Conservation (phyloP, 1,140 invertebrate genomes). For the Acarapis woodi region DNA sequence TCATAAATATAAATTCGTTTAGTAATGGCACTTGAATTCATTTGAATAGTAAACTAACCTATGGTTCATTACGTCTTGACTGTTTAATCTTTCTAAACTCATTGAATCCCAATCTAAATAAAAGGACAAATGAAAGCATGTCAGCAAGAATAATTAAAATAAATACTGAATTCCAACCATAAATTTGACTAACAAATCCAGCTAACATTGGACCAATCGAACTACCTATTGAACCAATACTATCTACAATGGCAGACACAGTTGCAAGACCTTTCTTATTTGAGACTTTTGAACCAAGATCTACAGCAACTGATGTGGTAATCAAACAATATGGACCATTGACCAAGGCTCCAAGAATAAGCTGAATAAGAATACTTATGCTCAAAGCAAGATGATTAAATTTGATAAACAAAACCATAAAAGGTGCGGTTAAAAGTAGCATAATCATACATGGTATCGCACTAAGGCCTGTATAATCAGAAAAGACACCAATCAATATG, state of each 20-base stretch:
- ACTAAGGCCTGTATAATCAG: constrained; percentile 49
- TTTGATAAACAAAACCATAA: constrained; percentile 47
- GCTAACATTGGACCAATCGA: constrained; percentile 65
- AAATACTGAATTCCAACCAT: constrained; percentile 60
- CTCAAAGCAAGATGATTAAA: constrained; percentile 29
- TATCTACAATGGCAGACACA: constrained; percentile 86
- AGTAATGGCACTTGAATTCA: too few species aligned
- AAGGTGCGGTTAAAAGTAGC: constrained; percentile 45
- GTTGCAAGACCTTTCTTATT: constrained; percentile 72
- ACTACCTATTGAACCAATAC: constrained; percentile 74
- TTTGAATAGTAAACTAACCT: neutral
- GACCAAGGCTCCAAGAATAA: constrained; percentile 48
- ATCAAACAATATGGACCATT: constrained; percentile 87
- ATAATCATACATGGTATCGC: constrained; percentile 54
- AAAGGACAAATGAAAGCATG: constrained; percentile 34
- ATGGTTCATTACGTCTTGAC: neutral
- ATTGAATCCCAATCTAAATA: constrained; percentile 11
- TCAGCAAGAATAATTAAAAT: constrained; percentile 63
- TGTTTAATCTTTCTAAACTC: constrained; percentile 4
- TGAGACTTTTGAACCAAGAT: constrained; percentile 59
- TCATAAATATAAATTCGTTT: too few species aligned
- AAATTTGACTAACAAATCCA: constrained; percentile 33
- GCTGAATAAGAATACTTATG: constrained; percentile 32
- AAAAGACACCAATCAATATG: constrained; percentile 54
- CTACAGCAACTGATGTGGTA: constrained; percentile 78